Conservation (phyloP, 30 jellyfish, hydroid and myxozoan species). For the Aurelia sp. region DNA sequence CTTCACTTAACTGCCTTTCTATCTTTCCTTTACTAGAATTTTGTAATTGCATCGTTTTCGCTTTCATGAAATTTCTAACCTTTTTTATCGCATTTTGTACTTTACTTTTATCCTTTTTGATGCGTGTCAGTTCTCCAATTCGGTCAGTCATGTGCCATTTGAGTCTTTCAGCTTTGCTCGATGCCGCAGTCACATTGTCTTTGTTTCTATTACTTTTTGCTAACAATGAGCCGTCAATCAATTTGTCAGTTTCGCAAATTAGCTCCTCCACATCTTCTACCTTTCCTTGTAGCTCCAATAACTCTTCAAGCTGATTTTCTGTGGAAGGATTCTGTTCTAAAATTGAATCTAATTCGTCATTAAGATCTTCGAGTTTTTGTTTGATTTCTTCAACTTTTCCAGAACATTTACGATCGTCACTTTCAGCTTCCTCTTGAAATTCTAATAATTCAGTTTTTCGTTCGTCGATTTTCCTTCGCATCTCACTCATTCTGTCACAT, state of each 20-base stretch:
- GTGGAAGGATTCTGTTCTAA: neutral
- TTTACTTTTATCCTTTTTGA: neutral
- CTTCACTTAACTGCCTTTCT: constrained; percentile 54
- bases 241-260: constrained; percentile 1
- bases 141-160: neutral
- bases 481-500: constrained; percentile 33
- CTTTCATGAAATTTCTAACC: constrained; percentile 17
- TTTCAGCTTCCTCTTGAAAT: neutral
- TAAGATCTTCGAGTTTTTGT: neutral
- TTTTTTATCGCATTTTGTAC: constrained; percentile 2
- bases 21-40: neutral
- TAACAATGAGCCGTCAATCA: constrained; percentile 14
- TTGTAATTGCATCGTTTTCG: constrained; percentile 15
- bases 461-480: constrained; percentile 35
- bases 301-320: constrained; percentile 12
- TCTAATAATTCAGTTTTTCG: constrained; percentile 16
- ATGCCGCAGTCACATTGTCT: constrained; percentile 23
- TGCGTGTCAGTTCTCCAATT: neutral
- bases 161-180: constrained; percentile 1
- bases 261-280: constrained; percentile 16
- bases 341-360: neutral
- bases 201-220: neutral
- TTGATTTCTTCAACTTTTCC: constrained; percentile 10
- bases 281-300: neutral
- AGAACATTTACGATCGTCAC: neutral